Conservation (phyloP, 2,888 invertebrate species). For the Plemyria rubiginata region DNA sequence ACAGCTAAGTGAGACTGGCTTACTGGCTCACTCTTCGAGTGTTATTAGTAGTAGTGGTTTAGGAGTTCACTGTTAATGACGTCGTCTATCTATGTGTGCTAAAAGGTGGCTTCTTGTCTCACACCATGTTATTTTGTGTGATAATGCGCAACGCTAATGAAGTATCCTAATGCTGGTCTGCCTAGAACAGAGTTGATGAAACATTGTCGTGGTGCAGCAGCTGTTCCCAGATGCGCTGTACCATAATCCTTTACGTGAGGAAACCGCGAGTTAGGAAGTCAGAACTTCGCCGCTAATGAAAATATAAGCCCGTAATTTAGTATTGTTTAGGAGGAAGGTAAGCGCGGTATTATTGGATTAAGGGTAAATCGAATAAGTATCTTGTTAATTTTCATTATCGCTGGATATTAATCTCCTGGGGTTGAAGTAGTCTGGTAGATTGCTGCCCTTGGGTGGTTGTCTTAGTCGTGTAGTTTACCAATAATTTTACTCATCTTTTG, state of each 20-base stretch:
- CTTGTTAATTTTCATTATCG: slow-evolving; percentile 48
- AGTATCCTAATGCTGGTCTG: neutral
- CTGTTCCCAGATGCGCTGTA: slow-evolving; percentile 19
- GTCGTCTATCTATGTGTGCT: too few species aligned
- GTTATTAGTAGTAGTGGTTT: neutral
- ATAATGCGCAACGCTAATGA: neutral
- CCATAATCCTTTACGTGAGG: slow-evolving; percentile 56
- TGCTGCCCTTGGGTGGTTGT: slow-evolving; percentile 4
- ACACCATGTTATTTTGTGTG: neutral
- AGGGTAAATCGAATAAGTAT: slow-evolving; percentile 49
- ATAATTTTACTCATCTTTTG: too few species aligned
- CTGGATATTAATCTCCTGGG: slow-evolving; percentile 39
- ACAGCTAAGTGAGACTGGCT: slow-evolving; percentile 11
- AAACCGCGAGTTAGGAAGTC: slow-evolving; percentile 41
- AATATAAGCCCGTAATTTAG: slow-evolving; percentile 53
- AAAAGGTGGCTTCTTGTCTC: neutral
- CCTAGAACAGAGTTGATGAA: neutral
- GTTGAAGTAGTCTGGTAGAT: slow-evolving; percentile 15
- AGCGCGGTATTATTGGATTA: slow-evolving; percentile 46
- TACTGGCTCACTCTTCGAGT: slow-evolving; percentile 32
- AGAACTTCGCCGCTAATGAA: slow-evolving; percentile 51
- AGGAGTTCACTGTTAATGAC: too few species aligned
- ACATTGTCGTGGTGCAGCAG: slow-evolving; percentile 4
- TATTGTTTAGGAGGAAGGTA: slow-evolving; percentile 51
- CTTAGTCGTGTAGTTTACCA: slow-evolving; percentile 7